Evolutionary conservation across 2,113 vertebrate genomes (phyloP), one percentile per base, ranked within the genome.

Genomic region (Oncorhynchus keta): DNA sequence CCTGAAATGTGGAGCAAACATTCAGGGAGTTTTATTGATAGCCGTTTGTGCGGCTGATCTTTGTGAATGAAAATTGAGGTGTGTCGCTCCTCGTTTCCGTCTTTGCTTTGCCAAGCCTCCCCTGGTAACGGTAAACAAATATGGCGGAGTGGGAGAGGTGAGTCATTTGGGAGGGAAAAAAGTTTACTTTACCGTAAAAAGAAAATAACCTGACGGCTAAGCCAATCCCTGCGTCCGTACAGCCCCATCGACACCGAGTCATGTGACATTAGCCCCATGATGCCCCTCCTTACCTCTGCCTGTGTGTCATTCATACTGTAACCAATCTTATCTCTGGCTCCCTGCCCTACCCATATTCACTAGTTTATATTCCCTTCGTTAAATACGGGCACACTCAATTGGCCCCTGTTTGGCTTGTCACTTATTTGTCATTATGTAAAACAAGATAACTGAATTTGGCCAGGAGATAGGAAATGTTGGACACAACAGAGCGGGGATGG

Each of bases 291-390:
- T 79, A 87, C 81, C 83, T 39, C 73, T 90, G 84, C 86, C 87
- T 48, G 5, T 65, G 57, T 62, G 55, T 74, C 51, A 20, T 84
- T 79, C 76, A 81, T 84, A 79, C 20, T 55, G 45, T 76, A 49
- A 24, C 5, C 4, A 67, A 73, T 88, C 82, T 92, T 92, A 89
- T 90, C 90, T 83, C 68, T 70, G 73, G 75, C 78, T 88, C 81
- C 77, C 82, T 84, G 77, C 79, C 81, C 78, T 86, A 73, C 86
- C 85, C 85, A 74, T 88, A 84, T 89, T 88, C 73, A 26, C 77
- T 80, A 80, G 84, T 90, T 89, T 89, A 88, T 92, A 89, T 89
- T 89, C 80, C 84, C 83, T 81, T 90, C 85, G 89, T 90, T 90
- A 92, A 86, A 89, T 75, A 86, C 76, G 68, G 28, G 67, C 75